Evolutionary conservation across 2,113 vertebrate species (phyloP).

Genomic region (Proterorhinus semilunaris): DNA sequence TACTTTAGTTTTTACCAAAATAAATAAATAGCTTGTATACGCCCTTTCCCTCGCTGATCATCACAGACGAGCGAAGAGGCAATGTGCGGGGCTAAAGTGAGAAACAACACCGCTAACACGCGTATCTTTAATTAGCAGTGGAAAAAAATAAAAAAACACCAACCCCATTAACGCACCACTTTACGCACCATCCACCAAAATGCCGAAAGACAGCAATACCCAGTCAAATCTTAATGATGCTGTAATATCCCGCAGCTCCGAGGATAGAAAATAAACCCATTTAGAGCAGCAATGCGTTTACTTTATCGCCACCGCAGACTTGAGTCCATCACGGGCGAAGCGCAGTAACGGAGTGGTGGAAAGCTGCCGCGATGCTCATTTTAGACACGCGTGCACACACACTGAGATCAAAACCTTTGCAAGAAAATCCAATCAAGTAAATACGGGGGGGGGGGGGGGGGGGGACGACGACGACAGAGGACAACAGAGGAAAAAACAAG

Average conservation of each 20-base stretch:
- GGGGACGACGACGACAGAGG: no score
- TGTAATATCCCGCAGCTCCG: slow-evolving; percentile 33
- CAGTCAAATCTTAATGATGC: slow-evolving; percentile 10
- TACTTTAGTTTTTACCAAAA: not conserved
- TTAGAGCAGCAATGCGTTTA: not conserved
- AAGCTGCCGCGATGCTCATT: slow-evolving; percentile 17
- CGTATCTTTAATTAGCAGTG: slow-evolving; percentile 46
- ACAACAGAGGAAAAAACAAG: not conserved
- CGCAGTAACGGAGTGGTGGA: not conserved
- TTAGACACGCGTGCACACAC: slow-evolving; percentile 22
- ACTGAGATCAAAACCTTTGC: slow-evolving; percentile 29
- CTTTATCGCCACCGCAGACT: slow-evolving; percentile 22
- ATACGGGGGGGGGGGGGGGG: slow-evolving; percentile 3
- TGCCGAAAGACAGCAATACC: slow-evolving; percentile 3
- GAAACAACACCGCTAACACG: slow-evolving; percentile 31
- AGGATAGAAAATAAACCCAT: slow-evolving; percentile 12
- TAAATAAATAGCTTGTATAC: not conserved
- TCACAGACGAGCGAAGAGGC: slow-evolving; percentile 21
- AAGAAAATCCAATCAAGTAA: slow-evolving; percentile 39
- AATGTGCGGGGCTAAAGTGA: slow-evolving; percentile 28
- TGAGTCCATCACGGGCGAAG: not conserved
- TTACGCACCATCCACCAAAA: slow-evolving; percentile 27
- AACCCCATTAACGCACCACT: slow-evolving; percentile 6
- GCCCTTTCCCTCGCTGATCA: slow-evolving; percentile 3
- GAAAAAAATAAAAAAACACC: not conserved